Evolutionary conservation across 92 coral and sea anemone species (phyloP).

Genomic region (Chrysogorgia sp.): DNA sequence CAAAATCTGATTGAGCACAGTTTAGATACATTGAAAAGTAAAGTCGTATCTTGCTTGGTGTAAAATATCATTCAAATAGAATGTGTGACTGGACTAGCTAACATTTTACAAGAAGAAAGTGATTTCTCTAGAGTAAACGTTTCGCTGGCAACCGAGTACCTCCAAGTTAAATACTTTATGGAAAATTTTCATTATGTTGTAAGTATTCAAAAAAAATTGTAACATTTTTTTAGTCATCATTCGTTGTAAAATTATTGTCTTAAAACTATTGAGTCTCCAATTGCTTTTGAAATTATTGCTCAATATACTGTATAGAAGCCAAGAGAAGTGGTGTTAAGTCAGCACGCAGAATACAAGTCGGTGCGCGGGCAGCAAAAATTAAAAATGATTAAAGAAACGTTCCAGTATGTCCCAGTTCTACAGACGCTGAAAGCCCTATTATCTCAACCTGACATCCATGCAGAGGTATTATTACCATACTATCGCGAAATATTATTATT

Average conservation of each 20-base stretch:
- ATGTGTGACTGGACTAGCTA: slow-evolving; percentile 38
- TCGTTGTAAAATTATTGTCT: too few species aligned
- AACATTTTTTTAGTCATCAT: neutral
- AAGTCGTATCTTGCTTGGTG: slow-evolving; percentile 34
- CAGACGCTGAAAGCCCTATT: neutral
- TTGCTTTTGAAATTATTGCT: neutral
- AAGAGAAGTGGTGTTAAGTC: slow-evolving; percentile 61
- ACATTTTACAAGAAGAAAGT: slow-evolving; percentile 17
- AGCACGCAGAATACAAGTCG: slow-evolving; percentile 47
- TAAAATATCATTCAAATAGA: slow-evolving; percentile 30
- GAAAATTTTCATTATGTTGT: slow-evolving; percentile 11
- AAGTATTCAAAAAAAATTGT: neutral
- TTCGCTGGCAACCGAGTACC: slow-evolving; percentile 12
- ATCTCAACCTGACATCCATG: neutral
- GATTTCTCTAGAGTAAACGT: slow-evolving; percentile 11
- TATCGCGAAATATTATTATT: neutral
- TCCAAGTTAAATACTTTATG: slow-evolving; percentile 28
- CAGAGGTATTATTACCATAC: slow-evolving; percentile 2
- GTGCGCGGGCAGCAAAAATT: slow-evolving; percentile 49
- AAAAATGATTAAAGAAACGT: slow-evolving; percentile 49
- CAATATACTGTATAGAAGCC: slow-evolving; percentile 56
- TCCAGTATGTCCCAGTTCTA: slow-evolving; percentile 29
- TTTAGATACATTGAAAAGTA: slow-evolving; percentile 25
- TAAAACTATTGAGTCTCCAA: too few species aligned
- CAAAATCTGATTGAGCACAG: slow-evolving; percentile 41